phyloP scores from a whole-genome alignment of 2,888 invertebrate species.

The Drosophila borborema region DNA sequence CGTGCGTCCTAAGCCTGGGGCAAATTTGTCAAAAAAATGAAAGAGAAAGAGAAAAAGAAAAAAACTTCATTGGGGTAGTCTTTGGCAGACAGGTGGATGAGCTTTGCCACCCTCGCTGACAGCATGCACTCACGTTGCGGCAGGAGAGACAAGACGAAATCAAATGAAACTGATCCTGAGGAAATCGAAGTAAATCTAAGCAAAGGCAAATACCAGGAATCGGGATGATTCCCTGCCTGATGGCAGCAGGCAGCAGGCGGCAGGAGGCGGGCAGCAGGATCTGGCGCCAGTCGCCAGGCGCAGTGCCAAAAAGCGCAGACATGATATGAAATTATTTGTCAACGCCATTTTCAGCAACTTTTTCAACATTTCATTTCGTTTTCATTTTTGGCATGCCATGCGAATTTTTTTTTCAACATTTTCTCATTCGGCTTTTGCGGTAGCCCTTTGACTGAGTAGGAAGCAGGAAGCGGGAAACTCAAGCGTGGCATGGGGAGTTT shows the following conservation, averaged over 20 bases:
- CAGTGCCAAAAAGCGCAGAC: conserved; percentile 58
- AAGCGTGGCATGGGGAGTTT: neutral
- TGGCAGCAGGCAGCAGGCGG: neutral
- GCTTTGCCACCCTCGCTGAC: conserved; percentile 5
- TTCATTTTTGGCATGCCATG: conserved; percentile 66
- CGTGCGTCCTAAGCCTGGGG: conserved; percentile 55
- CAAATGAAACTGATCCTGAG: conserved; percentile 52
- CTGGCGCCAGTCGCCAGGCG: conserved; percentile 23
- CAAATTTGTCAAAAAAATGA: conserved; percentile 61
- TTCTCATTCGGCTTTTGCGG: conserved; percentile 16
- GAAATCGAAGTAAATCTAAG: conserved; percentile 52
- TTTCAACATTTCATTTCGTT: conserved; percentile 76
- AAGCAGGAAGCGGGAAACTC: neutral
- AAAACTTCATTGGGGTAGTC: conserved; percentile 54
- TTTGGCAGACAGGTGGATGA: conserved; percentile 61
- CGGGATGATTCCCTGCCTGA: neutral
- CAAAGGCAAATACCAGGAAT: conserved; percentile 34
- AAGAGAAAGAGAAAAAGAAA: neutral
- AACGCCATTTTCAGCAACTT: conserved; percentile 79
- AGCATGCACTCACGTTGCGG: conserved; percentile 45
- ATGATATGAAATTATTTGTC: conserved; percentile 80
- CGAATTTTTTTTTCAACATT: conserved; percentile 4
- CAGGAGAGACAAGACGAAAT: conserved; percentile 39
- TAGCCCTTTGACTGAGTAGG: neutral
- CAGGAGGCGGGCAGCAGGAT: neutral